These are phyloP conservation scores for Phainopepla nitens DNA, from an alignment of 2,113 vertebrate genomes.

Conservation along the genomic window DNA sequence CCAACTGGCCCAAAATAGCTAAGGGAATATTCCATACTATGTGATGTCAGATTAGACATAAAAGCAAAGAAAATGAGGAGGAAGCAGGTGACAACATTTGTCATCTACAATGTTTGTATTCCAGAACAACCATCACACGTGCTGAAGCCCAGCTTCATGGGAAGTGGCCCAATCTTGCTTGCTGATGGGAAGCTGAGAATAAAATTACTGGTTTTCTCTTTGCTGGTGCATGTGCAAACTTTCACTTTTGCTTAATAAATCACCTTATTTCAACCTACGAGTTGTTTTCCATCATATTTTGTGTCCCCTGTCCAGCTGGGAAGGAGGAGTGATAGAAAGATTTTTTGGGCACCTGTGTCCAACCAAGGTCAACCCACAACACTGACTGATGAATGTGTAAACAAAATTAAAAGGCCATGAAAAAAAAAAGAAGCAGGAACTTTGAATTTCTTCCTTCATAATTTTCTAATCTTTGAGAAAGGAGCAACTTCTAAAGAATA, in stretches of 20 bases:
- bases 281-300: neutral
- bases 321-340: neutral
- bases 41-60: rapidly evolving
- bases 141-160: neutral
- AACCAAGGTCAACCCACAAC: neutral
- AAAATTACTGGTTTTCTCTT: neutral
- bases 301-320: rapidly evolving
- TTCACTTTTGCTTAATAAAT: neutral
- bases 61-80: neutral
- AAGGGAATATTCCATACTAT: neutral
- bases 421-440: neutral
- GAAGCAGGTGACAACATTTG: rapidly evolving
- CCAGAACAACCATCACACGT: rapidly evolving
- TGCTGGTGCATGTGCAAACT: neutral
- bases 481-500: neutral
- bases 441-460: neutral
- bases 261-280: rapidly evolving
- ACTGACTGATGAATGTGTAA: neutral
- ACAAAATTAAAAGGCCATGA: neutral
- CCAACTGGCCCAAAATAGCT: neutral
- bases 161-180: neutral
- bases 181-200: neutral
- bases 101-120: neutral
- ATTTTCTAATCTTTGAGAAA: neutral
- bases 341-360: neutral